Percentiles rank a stretch among this genome's conserved stretches.
phyloP scores from a whole-genome alignment of 2,888 invertebrate genomes.

The Eupsilia transversa region DNA sequence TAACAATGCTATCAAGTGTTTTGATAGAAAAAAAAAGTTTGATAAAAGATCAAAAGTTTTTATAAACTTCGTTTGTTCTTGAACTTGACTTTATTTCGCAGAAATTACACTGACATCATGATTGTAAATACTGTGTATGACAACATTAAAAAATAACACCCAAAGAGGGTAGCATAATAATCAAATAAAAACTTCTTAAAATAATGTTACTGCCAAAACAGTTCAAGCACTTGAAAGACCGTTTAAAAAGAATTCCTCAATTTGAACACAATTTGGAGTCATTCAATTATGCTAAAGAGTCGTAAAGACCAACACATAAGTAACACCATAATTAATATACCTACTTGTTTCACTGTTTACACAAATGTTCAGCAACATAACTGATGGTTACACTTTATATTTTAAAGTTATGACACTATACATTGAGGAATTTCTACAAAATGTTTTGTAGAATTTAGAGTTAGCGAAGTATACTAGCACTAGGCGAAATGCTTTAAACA shows the following conservation, averaged over 20 bases:
- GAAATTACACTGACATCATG: slow-evolving; percentile 16
- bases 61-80: slow-evolving; percentile 11
- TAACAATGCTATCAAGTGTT: neutral
- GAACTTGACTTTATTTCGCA: slow-evolving; percentile 27
- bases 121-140: slow-evolving; percentile 16
- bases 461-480: slow-evolving; percentile 12
- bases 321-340: slow-evolving; percentile 33
- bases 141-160: neutral
- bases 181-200: neutral
- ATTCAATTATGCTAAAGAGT: slow-evolving; percentile 25
- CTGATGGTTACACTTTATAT: slow-evolving; percentile 36
- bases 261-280: slow-evolving; percentile 39
- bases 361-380: slow-evolving; percentile 46
- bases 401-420: slow-evolving; percentile 44
- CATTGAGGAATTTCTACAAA: slow-evolving; percentile 38
- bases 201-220: too few relatives aligned
- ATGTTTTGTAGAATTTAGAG: slow-evolving; percentile 35
- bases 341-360: slow-evolving; percentile 40
- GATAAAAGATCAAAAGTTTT: slow-evolving; percentile 24
- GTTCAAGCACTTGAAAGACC: neutral
- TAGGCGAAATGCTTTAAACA: slow-evolving; percentile 34
- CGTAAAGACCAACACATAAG: slow-evolving; percentile 10
- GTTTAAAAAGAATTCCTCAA: slow-evolving; percentile 12
- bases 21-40: neutral
- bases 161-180: slow-evolving; percentile 34